Evolutionary conservation across 2,113 vertebrate genomes (phyloP).

Genomic region (Ictalurus punctatus): DNA sequence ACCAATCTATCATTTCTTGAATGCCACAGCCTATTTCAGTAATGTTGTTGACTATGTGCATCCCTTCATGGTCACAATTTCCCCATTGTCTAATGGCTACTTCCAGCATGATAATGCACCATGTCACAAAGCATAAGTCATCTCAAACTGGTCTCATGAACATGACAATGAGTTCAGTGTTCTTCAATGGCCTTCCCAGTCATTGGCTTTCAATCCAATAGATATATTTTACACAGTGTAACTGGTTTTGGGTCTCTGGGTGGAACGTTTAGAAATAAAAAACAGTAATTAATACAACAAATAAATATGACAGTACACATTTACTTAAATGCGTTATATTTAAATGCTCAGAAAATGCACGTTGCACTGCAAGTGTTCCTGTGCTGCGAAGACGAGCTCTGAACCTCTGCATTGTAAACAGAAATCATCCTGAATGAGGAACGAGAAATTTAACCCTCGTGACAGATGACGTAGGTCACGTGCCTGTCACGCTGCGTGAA

Average conservation of each 20-base stretch:
- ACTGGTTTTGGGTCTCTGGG: background rate
- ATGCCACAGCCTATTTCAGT: background rate
- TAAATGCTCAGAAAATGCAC: background rate
- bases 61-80: background rate
- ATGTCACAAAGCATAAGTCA: too few species aligned
- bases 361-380: background rate
- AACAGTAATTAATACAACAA: background rate
- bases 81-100: background rate
- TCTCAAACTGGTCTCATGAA: background rate
- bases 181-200: too few species aligned
- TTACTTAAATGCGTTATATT: background rate
- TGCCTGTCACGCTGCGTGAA: conserved; percentile 63
- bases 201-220: background rate
- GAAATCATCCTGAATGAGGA: background rate
- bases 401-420: background rate
- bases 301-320: background rate
- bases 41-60: background rate
- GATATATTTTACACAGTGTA: background rate
- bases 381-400: background rate
- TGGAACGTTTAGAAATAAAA: background rate
- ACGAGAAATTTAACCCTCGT: conserved; percentile 63
- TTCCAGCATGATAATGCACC: background rate
- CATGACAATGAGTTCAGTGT: too few species aligned
- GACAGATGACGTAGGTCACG: conserved; percentile 66
- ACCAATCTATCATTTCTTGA: background rate